Evolutionary conservation across 2,888 invertebrate genomes (phyloP), one percentile per base, ranked within the genome.

Genomic region (Callimorpha dominula): DNA sequence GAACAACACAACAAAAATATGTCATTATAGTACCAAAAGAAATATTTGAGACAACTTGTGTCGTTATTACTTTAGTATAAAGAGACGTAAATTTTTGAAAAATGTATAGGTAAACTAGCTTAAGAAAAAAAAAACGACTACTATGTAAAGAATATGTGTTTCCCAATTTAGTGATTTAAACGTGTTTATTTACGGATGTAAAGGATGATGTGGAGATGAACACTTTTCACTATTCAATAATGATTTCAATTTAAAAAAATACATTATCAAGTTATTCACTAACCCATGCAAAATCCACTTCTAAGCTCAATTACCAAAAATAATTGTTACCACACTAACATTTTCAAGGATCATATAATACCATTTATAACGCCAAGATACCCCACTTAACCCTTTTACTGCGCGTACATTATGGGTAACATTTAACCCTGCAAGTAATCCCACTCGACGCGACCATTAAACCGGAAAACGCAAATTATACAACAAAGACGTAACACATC

Each of bases 401-500:
- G 77, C 79, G 76, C 74, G 78, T 80, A 81, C 74, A 74, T 75
- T 75, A 77, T 78, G 75, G 79, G 76, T 78, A 82, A 72, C 65
- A 72, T 67, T 72, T 71, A 69, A 70, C 78, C 74, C 68, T 66
- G 73, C 70, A 72, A 73, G 78, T 91, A 90, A 93, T 93, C 88
- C 91, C 86, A 84, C 89, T 92, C 92, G 95, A 95, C 95, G 92
- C 90, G 88, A 88, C 86, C 94, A 94, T 78, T 94, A 92, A 92
- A 92, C 95, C 94, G 95, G 95, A 95, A 95, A 93, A 92, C 93
- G 93, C 94, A 93, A 95, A 95, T 94, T 94, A 92, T 90, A 93
- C 95, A 95, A 95, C 95, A 95, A 95, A 95, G 94, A 92, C 89
- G 90, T 91, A 90, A 93, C 93, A 94, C 95, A 95, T 95, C 95